Percentiles rank a stretch among this genome's conserved stretches.
These are phyloP conservation scores for Drosophila chauvacae DNA, from an alignment of 1,140 invertebrate species.

Conservation along the genomic window DNA sequence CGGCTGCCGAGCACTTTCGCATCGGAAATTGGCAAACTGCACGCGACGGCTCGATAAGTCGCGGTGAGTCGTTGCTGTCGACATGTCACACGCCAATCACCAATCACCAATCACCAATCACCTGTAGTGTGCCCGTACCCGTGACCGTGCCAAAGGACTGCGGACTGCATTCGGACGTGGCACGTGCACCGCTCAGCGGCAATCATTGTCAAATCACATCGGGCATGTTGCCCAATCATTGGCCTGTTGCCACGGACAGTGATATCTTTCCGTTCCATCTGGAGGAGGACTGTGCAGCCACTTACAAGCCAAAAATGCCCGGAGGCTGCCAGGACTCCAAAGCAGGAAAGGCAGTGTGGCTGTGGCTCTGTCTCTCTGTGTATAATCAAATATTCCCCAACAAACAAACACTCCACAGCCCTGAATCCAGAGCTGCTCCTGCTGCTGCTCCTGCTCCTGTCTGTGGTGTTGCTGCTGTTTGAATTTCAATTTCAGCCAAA, in stretches of 20 bases:
- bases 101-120: slow-evolving; percentile 42
- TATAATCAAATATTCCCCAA: slow-evolving; percentile 33
- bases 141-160: not conserved
- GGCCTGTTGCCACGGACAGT: slow-evolving; percentile 27
- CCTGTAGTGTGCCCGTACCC: slow-evolving; percentile 6
- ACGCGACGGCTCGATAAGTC: slow-evolving; percentile 42
- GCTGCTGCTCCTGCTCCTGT: not conserved
- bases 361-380: slow-evolving; percentile 10
- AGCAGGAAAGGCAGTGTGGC: not conserved
- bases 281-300: not conserved
- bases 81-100: slow-evolving; percentile 43
- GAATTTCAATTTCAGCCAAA: slow-evolving; percentile 49
- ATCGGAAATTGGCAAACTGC: slow-evolving; percentile 65
- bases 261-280: slow-evolving; percentile 6
- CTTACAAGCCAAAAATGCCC: slow-evolving; percentile 10
- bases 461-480: slow-evolving; percentile 13
- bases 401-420: slow-evolving; percentile 1
- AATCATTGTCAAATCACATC: slow-evolving; percentile 52
- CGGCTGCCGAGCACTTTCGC: slow-evolving; percentile 35
- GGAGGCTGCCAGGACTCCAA: not conserved
- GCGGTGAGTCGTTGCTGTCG: slow-evolving; percentile 28
- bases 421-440: not conserved
- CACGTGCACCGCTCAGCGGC: slow-evolving; percentile 25
- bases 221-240: slow-evolving; percentile 33
- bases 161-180: not conserved